A percentile compares a stretch with the other conserved stretches of the same genome.
Evolutionary conservation across 2,888 invertebrate genomes (phyloP).

Genomic region (Arenicola marina): DNA sequence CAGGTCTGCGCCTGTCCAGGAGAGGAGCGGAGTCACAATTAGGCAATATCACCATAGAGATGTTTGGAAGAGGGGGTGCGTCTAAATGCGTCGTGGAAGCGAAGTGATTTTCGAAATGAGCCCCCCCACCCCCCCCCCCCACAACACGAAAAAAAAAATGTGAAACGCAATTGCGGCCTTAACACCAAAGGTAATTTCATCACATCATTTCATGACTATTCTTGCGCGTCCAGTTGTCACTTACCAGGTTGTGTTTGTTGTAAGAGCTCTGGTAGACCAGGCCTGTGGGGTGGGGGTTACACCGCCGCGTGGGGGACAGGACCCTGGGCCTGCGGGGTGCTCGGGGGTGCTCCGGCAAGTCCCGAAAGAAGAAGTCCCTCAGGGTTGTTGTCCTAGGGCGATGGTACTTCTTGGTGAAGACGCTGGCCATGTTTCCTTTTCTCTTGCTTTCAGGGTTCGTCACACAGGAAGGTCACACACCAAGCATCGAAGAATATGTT

Average conservation of each 20-base stretch:
- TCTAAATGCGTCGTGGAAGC: too few relatives aligned
- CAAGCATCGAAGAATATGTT: too few relatives aligned
- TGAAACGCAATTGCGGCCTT: background rate
- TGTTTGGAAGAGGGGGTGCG: too few relatives aligned
- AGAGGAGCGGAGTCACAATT: too few relatives aligned
- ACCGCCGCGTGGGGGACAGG: conserved; percentile 21
- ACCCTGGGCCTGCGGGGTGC: conserved; percentile 2
- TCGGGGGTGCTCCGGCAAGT: too few relatives aligned
- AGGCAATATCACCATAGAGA: too few relatives aligned
- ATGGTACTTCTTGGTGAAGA: conserved; percentile 21
- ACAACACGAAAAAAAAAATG: too few relatives aligned
- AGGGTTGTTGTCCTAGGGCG: conserved; percentile 22
- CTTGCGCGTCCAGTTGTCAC: background rate
- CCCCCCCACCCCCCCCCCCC: too few relatives aligned
- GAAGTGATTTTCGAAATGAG: too few relatives aligned
- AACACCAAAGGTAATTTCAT: background rate
- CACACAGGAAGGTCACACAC: too few relatives aligned
- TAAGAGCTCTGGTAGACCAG: conserved; percentile 21
- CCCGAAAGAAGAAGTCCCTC: conserved; percentile 6
- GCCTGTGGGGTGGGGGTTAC: conserved; percentile 26
- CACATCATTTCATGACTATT: background rate
- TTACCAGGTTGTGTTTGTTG: conserved; percentile 21
- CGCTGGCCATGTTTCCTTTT: conserved; percentile 22
- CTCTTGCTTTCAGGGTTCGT: too few relatives aligned
- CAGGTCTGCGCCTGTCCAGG: too few relatives aligned